Percentiles rank a stretch among this genome's conserved stretches.
Conservation (phyloP, 2,888 invertebrate genomes). For the Smittia sp. region DNA sequence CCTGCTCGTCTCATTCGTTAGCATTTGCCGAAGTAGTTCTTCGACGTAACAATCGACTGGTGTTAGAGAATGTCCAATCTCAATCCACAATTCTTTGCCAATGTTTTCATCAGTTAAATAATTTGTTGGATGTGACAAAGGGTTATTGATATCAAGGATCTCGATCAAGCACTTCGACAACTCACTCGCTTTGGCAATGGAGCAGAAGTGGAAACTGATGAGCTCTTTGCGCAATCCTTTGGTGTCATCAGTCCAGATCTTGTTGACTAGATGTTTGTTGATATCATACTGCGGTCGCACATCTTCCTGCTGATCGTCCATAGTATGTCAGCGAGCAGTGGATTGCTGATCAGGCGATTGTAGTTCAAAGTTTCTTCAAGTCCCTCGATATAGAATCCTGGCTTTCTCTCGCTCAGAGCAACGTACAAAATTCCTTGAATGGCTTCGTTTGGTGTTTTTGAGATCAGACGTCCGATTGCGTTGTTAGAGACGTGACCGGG, state of each 20-base stretch:
- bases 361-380: constrained; percentile 25
- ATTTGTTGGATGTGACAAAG: constrained; percentile 44
- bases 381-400: constrained; percentile 28
- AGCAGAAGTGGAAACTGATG: constrained; percentile 46
- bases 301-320: constrained; percentile 41
- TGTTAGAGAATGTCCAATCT: constrained; percentile 54
- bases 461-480: constrained; percentile 50
- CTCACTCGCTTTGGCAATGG: constrained; percentile 49
- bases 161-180: constrained; percentile 48
- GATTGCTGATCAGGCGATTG: constrained; percentile 29
- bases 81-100: constrained; percentile 44
- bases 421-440: constrained; percentile 35
- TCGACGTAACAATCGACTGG: constrained; percentile 56
- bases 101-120: constrained; percentile 43
- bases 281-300: constrained; percentile 39
- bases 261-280: constrained; percentile 36
- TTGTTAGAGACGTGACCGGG: constrained; percentile 54
- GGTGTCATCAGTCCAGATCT: constrained; percentile 41
- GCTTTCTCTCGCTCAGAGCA: constrained; percentile 20
- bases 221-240: constrained; percentile 51
- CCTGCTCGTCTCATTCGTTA: constrained; percentile 53
- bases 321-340: constrained; percentile 26
- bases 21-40: constrained; percentile 54
- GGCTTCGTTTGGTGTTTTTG: constrained; percentile 53
- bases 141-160: constrained; percentile 46